Base-by-base conservation (phyloP, 1,140 invertebrate species). In the Micrasema minimum region DNA sequence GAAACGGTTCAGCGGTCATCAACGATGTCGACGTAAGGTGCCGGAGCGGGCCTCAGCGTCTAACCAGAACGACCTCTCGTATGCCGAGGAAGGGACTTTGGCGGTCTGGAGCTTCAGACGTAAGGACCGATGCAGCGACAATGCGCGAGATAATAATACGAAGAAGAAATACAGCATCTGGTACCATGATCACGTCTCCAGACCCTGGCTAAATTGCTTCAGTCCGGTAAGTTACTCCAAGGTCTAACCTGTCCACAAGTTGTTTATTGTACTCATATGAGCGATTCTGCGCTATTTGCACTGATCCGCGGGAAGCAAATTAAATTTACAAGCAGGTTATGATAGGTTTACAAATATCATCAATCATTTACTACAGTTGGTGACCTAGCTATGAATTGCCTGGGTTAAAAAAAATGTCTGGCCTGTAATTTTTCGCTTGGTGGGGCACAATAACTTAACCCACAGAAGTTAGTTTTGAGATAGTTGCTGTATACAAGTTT, bases 201-300 rank as follows among this genome's bases (percentile, higher is more conserved):
- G 76, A 31, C 78, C 77, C 79, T 85, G 83, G 83, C 77, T 83
- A 71, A 80, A 80, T 81, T 82, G 82, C 78, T 83, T 85, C 71
- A 81, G 82, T 77, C 83, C 83, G 83, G 82, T 84, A 80, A 77
- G 74, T 51, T 35, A 48, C 38, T 10, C 20, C 53, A 55, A 61
- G 46, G 57, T 61, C n/a, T 31, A 45, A 48, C 10, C 22, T n/a
- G 26, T 48, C n/a, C n/a, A n/a, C n/a, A n/a, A n/a, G n/a, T n/a
- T n/a, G n/a, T n/a, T n/a, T n/a, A n/a, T n/a, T n/a, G n/a, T n/a
- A n/a, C n/a, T n/a, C n/a, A n/a, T n/a, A n/a, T n/a, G n/a, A n/a
- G n/a, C n/a, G n/a, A n/a, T n/a, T n/a, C n/a, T n/a, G n/a, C n/a
- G n/a, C n/a, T n/a, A n/a, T n/a, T n/a, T n/a, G n/a, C n/a, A n/a